A percentile compares a stretch with the other conserved stretches of the same genome.
phyloP scores from a whole-genome alignment of 2,888 invertebrate genomes.

The Copidosoma aretas region DNA sequence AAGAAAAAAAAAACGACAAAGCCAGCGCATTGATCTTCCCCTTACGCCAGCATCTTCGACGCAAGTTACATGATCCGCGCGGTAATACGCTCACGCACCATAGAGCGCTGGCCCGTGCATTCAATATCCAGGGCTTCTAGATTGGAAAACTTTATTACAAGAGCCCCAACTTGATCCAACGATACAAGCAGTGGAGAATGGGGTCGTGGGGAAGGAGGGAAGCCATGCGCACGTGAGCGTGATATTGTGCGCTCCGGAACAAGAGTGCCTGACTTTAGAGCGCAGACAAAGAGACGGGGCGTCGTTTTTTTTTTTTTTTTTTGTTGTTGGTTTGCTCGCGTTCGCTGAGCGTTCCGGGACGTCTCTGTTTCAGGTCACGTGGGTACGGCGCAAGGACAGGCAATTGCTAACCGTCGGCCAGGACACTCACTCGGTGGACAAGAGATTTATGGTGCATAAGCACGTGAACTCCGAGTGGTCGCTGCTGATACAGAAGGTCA shows the following conservation, averaged over 20 bases:
- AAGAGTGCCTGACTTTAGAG: not conserved
- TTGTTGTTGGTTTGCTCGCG: too few species aligned
- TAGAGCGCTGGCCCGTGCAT: too few species aligned
- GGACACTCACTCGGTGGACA: slow-evolving; percentile 59
- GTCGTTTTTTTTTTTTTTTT: not conserved
- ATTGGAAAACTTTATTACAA: too few species aligned
- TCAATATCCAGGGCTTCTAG: too few species aligned
- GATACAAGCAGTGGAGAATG: too few species aligned
- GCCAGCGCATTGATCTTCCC: too few species aligned
- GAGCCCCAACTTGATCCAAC: too few species aligned
- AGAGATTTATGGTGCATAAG: slow-evolving; percentile 55
- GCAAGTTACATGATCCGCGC: too few species aligned
- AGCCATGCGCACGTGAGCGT: slow-evolving; percentile 6
- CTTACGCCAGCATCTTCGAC: too few species aligned
- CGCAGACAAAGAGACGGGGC: not conserved
- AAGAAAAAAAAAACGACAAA: too few species aligned
- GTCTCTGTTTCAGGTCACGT: slow-evolving; percentile 53
- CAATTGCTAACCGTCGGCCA: slow-evolving; percentile 59
- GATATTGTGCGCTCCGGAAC: slow-evolving; percentile 8
- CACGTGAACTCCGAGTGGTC: slow-evolving; percentile 58
- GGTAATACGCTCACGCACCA: too few species aligned
- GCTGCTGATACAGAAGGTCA: slow-evolving; percentile 57
- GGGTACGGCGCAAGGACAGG: slow-evolving; percentile 58
- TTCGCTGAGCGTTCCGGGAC: too few species aligned
- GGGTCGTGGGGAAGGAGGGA: not conserved